Evolutionary conservation across 2,888 invertebrate species (phyloP).

Genomic region (Clivina fossor): DNA sequence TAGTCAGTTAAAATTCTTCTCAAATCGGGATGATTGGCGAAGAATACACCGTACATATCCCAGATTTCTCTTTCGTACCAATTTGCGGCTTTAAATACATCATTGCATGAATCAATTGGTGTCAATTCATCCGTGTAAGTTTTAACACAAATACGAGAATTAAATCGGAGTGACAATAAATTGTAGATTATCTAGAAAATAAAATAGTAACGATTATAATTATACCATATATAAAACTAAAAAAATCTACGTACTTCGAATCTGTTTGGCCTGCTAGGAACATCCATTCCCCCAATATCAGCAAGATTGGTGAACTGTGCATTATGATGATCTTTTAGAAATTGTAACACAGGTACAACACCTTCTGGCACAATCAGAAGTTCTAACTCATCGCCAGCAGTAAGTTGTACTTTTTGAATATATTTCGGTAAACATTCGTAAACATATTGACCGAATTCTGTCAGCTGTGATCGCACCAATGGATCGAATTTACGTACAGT

Average conservation of each 20-base stretch:
- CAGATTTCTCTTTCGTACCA: constrained; percentile 97
- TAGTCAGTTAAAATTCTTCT: constrained; percentile 97
- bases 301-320: constrained; percentile 87
- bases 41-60: constrained; percentile 99
- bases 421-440: constrained; percentile 95
- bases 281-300: constrained; percentile 94
- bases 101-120: constrained; percentile 81
- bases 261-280: constrained; percentile 82
- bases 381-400: constrained; percentile 86
- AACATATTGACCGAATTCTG: constrained; percentile 85
- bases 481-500: constrained; percentile 51
- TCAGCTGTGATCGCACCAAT: constrained; percentile 48
- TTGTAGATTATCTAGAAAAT: constrained; percentile 83
- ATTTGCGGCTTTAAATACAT: constrained; percentile 86
- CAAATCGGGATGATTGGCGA: constrained; percentile 95
- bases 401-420: constrained; percentile 92
- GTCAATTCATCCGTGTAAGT: constrained; percentile 98
- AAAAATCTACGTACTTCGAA: constrained; percentile 71
- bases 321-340: constrained; percentile 93
- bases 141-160: constrained; percentile 91
- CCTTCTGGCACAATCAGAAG: constrained; percentile 89
- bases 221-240: constrained; percentile 6
- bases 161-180: constrained; percentile 86
- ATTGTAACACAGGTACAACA: constrained; percentile 87
- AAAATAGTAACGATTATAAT: constrained; percentile 22